Evolutionary conservation across 2,113 vertebrate species (phyloP), one percentile per base, ranked within the genome.

Genomic region (Fukomys damarensis): DNA sequence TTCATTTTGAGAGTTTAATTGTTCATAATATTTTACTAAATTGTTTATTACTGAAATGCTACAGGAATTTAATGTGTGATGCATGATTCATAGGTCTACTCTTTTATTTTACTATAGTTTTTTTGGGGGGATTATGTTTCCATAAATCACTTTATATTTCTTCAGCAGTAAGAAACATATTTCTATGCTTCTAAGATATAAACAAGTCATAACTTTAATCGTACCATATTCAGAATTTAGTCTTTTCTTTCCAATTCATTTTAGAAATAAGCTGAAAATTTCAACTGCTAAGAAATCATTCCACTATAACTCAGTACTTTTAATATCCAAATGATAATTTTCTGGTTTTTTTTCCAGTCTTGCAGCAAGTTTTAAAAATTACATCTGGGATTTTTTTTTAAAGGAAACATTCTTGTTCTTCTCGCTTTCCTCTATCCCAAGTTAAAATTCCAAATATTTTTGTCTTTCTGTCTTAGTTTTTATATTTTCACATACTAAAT

Each of bases 201-300:
- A 76, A 79, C 11, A 74, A 61, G 5, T 3, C 10, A 61, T 20
- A 49, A 1, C 5, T 93, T 91, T 80, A 22, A 86, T 80, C 43
- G 7, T 89, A 20, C 2, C 82, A 0, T 79, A 22, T 94, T 95
- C 35, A 17, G 6, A 38, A 54, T 2, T 49, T 8, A 8, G 30
- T 41, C 26, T 38, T 70, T 41, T n/a, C 49, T 26, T n/a, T 77
- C 22, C 0, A 89, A 26, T 46, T 79, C 4, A 82, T 43, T 89
- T 89, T 86, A 56, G 49, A 87, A 95, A 38, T 35, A 86, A 38
- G 1, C 20, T 86, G 16, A 91, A 80, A 63, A n/a, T 86, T 79
- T 91, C 49, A 93, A 16, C 46, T 22, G 28, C 20, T 58, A 56
- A 5, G 41, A 96, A 85, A 81, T 77, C 7, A 46, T 94, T 97